Conservation (phyloP, 2,797 vertebrate species). For the Fistularia commersonii region DNA sequence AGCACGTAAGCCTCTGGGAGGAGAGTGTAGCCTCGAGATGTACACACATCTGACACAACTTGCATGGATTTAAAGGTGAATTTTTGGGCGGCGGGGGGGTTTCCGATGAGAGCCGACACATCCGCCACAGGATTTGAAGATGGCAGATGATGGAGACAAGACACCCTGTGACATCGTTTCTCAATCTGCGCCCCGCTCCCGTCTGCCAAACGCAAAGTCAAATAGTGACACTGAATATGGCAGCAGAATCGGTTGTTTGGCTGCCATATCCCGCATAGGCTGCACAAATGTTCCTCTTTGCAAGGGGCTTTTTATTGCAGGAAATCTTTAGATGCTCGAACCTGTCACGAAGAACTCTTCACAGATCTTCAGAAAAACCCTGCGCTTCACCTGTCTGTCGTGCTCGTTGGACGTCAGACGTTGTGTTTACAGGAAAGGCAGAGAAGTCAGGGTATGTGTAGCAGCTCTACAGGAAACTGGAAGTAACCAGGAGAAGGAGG, state of each 20-base stretch:
- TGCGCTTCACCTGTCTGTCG: conserved; percentile 82
- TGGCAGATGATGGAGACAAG: conserved; percentile 58
- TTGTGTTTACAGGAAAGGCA: conserved; percentile 79
- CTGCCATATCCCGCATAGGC: conserved; percentile 61
- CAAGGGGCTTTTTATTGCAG: conserved; percentile 38
- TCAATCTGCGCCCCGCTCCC: conserved; percentile 67
- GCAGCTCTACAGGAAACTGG: too few species aligned
- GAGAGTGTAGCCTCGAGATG: conserved; percentile 31
- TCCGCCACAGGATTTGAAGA: conserved; percentile 8
- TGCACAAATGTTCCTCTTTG: conserved; percentile 63
- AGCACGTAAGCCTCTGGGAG: conserved; percentile 56
- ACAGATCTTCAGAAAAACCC: too few species aligned
- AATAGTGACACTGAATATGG: conserved; percentile 71
- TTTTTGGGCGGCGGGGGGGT: conserved; percentile 4
- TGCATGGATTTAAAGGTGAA: conserved; percentile 16
- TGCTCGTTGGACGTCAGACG: conserved; percentile 76
- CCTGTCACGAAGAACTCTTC: conserved; percentile 42
- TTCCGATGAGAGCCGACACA: not conserved
- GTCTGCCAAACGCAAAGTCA: conserved; percentile 70
- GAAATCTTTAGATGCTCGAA: conserved; percentile 42
- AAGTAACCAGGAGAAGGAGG: too few species aligned
- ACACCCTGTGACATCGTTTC: conserved; percentile 67
- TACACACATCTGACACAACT: conserved; percentile 27
- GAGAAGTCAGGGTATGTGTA: too few species aligned
- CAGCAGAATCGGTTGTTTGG: conserved; percentile 61